These are phyloP conservation scores for Drosophila picticornis DNA, from an alignment of 2,888 invertebrate genomes.

Conservation along the genomic window DNA sequence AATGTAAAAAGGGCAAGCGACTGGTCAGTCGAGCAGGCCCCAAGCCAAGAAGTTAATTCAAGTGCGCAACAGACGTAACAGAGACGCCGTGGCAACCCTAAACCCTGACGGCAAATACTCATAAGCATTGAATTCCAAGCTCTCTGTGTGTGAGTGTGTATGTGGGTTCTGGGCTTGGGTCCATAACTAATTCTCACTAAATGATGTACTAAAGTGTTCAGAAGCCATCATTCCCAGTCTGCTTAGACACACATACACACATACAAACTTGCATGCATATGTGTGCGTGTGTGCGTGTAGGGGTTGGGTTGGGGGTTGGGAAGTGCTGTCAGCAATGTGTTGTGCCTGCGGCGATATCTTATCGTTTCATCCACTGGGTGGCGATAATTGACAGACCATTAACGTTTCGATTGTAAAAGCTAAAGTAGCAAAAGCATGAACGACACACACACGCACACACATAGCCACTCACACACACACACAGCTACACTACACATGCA, in stretches of 20 bases:
- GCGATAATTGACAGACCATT: constrained; percentile 81
- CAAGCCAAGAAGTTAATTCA: constrained; percentile 23
- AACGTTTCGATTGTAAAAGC: constrained; percentile 78
- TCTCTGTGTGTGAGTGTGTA: neutral
- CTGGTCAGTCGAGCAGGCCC: constrained; percentile 1
- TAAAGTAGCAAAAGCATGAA: constrained; percentile 48
- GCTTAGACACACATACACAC: neutral
- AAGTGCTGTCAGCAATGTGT: constrained; percentile 46
- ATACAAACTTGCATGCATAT: neutral
- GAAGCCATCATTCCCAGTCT: constrained; percentile 22
- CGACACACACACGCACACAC: neutral
- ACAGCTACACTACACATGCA: constrained; percentile 23
- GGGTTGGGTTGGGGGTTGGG: constrained; percentile 18
- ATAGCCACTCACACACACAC: neutral
- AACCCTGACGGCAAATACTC: constrained; percentile 31
- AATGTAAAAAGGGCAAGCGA: constrained; percentile 64
- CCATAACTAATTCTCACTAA: constrained; percentile 79
- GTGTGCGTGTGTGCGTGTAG: constrained; percentile 4
- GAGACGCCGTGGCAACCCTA: constrained; percentile 13
- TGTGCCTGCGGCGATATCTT: constrained; percentile 70
- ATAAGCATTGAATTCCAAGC: constrained; percentile 50
- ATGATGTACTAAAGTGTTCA: constrained; percentile 78
- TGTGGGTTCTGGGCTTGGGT: constrained; percentile 52
- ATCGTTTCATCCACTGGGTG: constrained; percentile 80
- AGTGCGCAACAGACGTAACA: constrained; percentile 1